A percentile compares a stretch with the other conserved stretches of the same genome.
These are phyloP conservation scores for Stenodema calcarata DNA, from an alignment of 2,888 invertebrate genomes.

Conservation along the genomic window DNA sequence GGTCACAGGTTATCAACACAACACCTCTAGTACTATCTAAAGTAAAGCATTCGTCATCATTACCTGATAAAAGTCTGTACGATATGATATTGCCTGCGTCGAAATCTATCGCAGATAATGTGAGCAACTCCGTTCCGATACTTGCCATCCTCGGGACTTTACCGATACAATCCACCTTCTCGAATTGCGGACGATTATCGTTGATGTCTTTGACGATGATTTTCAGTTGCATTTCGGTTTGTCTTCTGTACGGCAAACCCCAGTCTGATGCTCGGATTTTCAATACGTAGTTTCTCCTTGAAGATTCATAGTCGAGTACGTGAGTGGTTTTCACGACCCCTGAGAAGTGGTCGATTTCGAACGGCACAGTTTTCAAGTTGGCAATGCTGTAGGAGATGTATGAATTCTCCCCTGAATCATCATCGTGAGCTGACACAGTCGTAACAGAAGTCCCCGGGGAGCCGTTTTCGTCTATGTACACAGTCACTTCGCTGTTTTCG, in stretches of 20 bases:
- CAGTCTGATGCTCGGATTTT: conserved; percentile 90
- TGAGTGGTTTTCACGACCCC: conserved; percentile 83
- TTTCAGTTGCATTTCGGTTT: conserved; percentile 83
- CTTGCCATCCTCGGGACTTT: conserved; percentile 77
- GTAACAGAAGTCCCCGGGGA: conserved; percentile 82
- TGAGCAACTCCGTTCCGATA: conserved; percentile 82
- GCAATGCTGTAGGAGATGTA: conserved; percentile 93
- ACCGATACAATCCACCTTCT: conserved; percentile 82
- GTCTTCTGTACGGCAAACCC: conserved; percentile 88
- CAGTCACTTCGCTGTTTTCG: conserved; percentile 71
- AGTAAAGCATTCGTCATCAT: conserved; percentile 86
- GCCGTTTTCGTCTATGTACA: conserved; percentile 84
- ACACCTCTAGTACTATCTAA: conserved; percentile 82
- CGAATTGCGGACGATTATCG: conserved; percentile 90
- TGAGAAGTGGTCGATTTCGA: conserved; percentile 91
- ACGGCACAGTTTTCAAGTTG: conserved; percentile 87
- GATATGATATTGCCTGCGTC: conserved; percentile 87
- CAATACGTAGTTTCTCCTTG: conserved; percentile 80
- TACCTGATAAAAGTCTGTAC: conserved; percentile 84
- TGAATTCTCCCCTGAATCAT: conserved; percentile 90
- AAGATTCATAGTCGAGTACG: conserved; percentile 86
- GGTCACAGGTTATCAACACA: conserved; percentile 81
- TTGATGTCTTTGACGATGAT: conserved; percentile 85
- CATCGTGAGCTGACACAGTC: conserved; percentile 84
- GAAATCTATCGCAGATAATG: conserved; percentile 89